phyloP scores from a whole-genome alignment of 1,140 invertebrate species.

The Anoplophora glabripennis region DNA sequence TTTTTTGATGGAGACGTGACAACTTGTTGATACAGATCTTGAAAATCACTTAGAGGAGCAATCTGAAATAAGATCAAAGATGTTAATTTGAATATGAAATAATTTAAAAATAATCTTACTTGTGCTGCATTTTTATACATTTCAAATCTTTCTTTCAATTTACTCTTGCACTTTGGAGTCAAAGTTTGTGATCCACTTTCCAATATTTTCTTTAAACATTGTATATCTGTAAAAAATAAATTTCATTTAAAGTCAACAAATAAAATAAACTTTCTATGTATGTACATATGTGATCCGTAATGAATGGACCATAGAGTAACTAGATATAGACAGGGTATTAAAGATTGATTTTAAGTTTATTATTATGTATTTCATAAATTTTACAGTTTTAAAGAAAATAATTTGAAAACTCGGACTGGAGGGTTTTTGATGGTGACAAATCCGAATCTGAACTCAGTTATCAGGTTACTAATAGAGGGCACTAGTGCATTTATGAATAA shows the following conservation, averaged over 20 bases:
- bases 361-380: too few relatives aligned
- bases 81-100: too few relatives aligned
- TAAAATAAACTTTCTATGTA: not conserved
- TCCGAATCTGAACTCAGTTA: too few relatives aligned
- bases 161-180: conserved; percentile 71
- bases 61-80: conserved; percentile 1
- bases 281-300: too few relatives aligned
- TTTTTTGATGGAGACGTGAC: conserved; percentile 69
- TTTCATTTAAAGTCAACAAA: not conserved
- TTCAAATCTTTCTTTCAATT: conserved; percentile 76
- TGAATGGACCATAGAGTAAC: too few relatives aligned
- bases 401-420: too few relatives aligned
- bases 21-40: conserved; percentile 69
- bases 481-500: too few relatives aligned
- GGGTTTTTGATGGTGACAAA: too few relatives aligned
- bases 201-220: conserved; percentile 73
- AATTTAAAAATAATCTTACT: conserved; percentile 49
- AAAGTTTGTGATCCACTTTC: conserved; percentile 65
- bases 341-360: too few relatives aligned
- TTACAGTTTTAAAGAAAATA: too few relatives aligned
- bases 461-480: too few relatives aligned
- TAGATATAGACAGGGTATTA: too few relatives aligned
- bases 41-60: conserved; percentile 61
- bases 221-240: conserved; percentile 65
- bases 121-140: conserved; percentile 86